Base-by-base conservation (phyloP, 2,797 vertebrate genomes). In the Melanotaenia parkinsoni region DNA sequence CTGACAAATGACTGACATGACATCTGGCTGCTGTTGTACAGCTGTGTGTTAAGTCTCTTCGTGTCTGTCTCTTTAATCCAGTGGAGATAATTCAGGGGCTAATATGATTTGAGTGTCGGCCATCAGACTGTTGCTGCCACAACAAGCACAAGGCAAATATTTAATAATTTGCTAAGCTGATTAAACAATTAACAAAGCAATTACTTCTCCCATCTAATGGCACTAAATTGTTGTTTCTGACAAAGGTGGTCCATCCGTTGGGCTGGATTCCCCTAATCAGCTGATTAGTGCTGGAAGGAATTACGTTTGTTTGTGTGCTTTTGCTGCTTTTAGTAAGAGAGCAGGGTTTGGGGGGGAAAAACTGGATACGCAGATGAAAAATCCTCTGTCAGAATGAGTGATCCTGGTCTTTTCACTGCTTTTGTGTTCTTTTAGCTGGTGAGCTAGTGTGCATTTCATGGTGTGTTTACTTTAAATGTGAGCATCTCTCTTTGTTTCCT, bases 141-240 rank as follows among this genome's bases (percentile, higher is more conserved):
- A 88, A 91, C 89, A 89, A 86, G 90, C 90, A 88, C 84, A 57
- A 81, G 76, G 83, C 81, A 90, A 91, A 92, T 90, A 91, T 92
- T 91, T 86, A 92, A 91, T 92, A 87, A 90, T 92, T 90, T 89
- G 79, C 88, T 92, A 92, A 93, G 90, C 91, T 91, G 91, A 91
- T 93, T 91, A 92, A 91, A 90, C 86, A 92, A 91, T 92, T 92
- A 91, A 89, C 84, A 90, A 93, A 94, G 89, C 89, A 93, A 93
- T 93, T 93, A 93, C 91, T 93, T 94, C 88, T 90, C 80, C 66
- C 83, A 83, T 88, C 86, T 93, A 93, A 93, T 93, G 88, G 86
- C 87, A 89, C 87, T 92, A 93, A 93, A 93, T 92, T 92, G 91
- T 92, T 89, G 88, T 92, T 91, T 88, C 77, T 89, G 86, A 91